Base-by-base conservation (phyloP, 2,797 vertebrate species). In the Oreochromis mossambicus region DNA sequence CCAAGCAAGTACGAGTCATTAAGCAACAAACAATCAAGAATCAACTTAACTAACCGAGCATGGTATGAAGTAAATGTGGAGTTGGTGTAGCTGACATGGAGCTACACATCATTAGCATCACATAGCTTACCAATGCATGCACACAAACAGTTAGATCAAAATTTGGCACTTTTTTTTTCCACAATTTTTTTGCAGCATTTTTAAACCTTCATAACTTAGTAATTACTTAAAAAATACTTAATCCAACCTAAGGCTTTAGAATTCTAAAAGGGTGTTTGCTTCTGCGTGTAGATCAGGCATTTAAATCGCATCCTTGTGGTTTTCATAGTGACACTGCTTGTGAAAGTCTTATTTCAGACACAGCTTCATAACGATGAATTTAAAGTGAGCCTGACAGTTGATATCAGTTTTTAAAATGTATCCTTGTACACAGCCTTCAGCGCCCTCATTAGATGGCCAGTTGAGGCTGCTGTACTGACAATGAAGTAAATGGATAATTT, bases 401-500 rank as follows among this genome's bases (percentile, higher is more conserved):
- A 63, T 78, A 70, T 7, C 11, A 1, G n/a, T 34, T 61, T 63
- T 13, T 26, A 46, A 70, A 70, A 46, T 29, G 4, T 19, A 70
- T 46, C 0, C 66, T 11, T 46, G 38, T 46, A 48, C 68, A n/a
- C 26, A 36, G 83, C 78, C 82, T 46, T 75, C 68, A 81, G 79
- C 12, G 0, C 15, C 2, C 12, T 9, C 61, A 61, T 88, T 63
- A 84, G n/a, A 80, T 41, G 21, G 52, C 41, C 43, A 43, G 43
- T 26, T 9, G 14, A 54, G 34, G 24, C 73, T 19, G 48, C 26
- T 79, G 50, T 34, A 11, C 50, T 34, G 12, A 41, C 41, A 41
- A 13, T 79, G 84, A 9, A 78, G 55, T 10, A 73, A 87, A 88
- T 58, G 19, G 21, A 83, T 24, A 4, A 58, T 85, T 24, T 82